Evolutionary conservation across 35 echinoderm and acorn worm species (phyloP).

Genomic region (Eucidaris tribuloides): DNA sequence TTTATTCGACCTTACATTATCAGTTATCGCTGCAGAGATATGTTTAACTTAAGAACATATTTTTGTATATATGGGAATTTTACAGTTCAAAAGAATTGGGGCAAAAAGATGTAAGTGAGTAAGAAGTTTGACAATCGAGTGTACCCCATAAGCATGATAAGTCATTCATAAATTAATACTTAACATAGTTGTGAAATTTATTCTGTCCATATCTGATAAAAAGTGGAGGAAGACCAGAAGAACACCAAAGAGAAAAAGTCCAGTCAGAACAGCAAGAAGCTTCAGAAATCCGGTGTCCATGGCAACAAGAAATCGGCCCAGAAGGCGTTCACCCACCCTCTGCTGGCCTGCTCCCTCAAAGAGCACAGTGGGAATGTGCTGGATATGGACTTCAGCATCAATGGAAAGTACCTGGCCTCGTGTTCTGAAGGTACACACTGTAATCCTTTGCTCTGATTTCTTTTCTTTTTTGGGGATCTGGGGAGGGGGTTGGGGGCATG

Average conservation of each 20-base stretch:
- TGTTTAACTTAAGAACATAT: no score
- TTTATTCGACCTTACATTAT: no score
- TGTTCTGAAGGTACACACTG: constrained; percentile 96
- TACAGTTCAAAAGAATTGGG: no score
- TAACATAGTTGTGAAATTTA: neutral
- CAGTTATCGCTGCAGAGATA: no score
- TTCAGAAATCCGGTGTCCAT: constrained; percentile 18
- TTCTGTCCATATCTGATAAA: no score
- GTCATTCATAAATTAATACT: neutral
- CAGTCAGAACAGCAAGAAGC: constrained; percentile 43
- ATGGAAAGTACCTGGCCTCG: constrained; percentile 97
- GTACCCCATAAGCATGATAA: neutral
- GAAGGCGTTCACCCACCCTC: constrained; percentile 59
- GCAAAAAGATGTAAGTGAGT: no score
- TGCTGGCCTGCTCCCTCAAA: constrained; percentile 67
- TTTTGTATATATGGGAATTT: no score
- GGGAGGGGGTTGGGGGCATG: no score
- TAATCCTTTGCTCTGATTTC: no score
- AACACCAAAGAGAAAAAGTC: constrained; percentile 35
- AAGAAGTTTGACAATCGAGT: no score
- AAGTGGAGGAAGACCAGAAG: no score
- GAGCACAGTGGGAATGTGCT: constrained; percentile 71
- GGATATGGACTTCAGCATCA: constrained; percentile 95
- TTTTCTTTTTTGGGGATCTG: no score
- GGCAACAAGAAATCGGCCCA: constrained; percentile 28